Evolutionary conservation across 2,113 vertebrate genomes (phyloP), one percentile per base, ranked within the genome.

Genomic region (Balaeniceps rex): DNA sequence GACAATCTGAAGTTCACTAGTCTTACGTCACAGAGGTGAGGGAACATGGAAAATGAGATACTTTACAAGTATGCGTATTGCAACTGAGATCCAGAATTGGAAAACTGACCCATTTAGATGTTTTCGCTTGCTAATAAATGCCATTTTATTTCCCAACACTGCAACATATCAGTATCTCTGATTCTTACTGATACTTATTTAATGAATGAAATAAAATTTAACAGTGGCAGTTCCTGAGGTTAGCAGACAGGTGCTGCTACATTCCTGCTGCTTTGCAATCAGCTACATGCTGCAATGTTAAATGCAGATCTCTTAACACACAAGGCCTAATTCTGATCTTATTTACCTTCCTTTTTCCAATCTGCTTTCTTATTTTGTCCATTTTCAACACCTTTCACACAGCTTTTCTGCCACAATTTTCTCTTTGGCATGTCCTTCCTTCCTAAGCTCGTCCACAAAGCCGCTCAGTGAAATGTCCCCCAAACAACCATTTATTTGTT

Each of bases 211-310:
- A 91, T 70, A 0, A 83, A 71, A 80, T 64, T 86, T 88, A 93
- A 57, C 42, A 65, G 40, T 61, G 42, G 57, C 40, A 89, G 36
- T 94, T 94, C 82, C 51, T 7, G 8, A 82, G 4, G 7, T 78
- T 88, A 90, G 51, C 87, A 97, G 96, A 91, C 94, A 97, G 94
- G 60, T 96, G 92, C 36, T 96, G 93, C 88, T 95, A 42, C 84
- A 24, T 80, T 95, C 84, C 94, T 85, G 47, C 65, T 90, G 72
- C 55, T 96, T 83, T 91, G 63, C 70, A 85, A 58, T 93, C 78
- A 85, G 54, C 57, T 92, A 22, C 51, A 51, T 77, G 60, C 51
- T 77, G 76, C 12, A 90, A 10, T 51, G 28, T 54, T 79, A 82
- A 80, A 90, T 83, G 64, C 31, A 51, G 25, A n/a, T 52, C 10